Evolutionary conservation across 2,797 vertebrate genomes (phyloP).

Genomic region (Gadopsis bispinosus): DNA sequence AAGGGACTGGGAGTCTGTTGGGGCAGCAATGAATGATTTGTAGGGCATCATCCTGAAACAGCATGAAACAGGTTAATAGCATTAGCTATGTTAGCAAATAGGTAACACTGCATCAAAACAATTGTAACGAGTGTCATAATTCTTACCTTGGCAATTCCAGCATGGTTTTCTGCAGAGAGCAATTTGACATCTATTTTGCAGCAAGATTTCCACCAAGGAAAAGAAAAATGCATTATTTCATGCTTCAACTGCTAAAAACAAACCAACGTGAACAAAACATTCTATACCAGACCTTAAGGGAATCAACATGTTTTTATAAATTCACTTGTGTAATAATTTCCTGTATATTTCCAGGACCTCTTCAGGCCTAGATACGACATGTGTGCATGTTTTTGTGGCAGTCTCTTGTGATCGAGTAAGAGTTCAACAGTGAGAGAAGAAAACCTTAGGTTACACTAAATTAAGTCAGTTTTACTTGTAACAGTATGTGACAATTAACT

Average conservation of each 20-base stretch:
- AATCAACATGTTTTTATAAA: neutral
- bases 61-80: neutral
- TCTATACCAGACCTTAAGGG: too few relatives aligned
- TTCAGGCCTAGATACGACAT: neutral
- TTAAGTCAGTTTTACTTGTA: neutral
- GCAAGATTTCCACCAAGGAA: constrained; percentile 7
- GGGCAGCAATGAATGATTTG: neutral
- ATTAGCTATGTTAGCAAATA: neutral
- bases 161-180: constrained; percentile 58
- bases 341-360: neutral
- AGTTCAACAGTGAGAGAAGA: neutral
- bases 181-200: constrained; percentile 7
- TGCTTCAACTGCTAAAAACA: constrained; percentile 7
- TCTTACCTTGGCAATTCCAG: constrained; percentile 66
- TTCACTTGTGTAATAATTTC: too few relatives aligned
- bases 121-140: neutral
- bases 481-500: too few relatives aligned
- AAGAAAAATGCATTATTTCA: neutral
- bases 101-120: neutral
- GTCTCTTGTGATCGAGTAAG: neutral
- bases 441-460: neutral
- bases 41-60: constrained; percentile 49
- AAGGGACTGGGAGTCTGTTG: constrained; percentile 28
- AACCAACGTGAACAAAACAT: neutral
- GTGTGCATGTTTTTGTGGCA: neutral